phyloP scores from a whole-genome alignment of 2,888 invertebrate genomes.

The Alcis repandata region DNA sequence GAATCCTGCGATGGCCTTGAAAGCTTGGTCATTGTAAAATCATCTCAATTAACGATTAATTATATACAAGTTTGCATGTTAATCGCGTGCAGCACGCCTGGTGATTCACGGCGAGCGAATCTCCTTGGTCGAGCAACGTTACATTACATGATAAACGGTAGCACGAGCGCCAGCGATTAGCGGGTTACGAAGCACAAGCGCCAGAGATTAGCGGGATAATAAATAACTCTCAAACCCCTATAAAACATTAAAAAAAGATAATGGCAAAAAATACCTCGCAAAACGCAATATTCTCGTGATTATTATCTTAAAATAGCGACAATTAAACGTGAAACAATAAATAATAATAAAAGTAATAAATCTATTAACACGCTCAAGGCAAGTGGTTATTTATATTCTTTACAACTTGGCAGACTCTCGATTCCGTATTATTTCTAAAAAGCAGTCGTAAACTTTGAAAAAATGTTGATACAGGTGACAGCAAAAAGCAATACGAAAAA shows the following conservation, averaged over 20 bases:
- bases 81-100: constrained; percentile 55
- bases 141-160: constrained; percentile 34
- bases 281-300: not conserved
- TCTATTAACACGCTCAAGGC: constrained; percentile 17
- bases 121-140: constrained; percentile 49
- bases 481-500: too few species aligned
- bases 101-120: constrained; percentile 50
- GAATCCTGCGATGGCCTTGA: constrained; percentile 44
- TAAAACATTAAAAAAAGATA: constrained; percentile 1
- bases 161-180: constrained; percentile 6
- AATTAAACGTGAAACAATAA: constrained; percentile 5
- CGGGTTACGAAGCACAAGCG: too few species aligned
- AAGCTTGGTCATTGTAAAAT: constrained; percentile 54
- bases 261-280: not conserved
- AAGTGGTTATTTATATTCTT: constrained; percentile 1
- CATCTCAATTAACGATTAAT: constrained; percentile 60
- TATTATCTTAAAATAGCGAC: not conserved
- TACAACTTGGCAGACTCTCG: constrained; percentile 11
- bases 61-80: constrained; percentile 55
- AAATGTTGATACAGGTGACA: constrained; percentile 11
- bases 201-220: too few species aligned
- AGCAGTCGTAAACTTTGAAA: constrained; percentile 14
- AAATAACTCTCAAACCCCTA: not conserved
- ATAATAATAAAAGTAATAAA: constrained; percentile 6
- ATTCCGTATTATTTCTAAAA: constrained; percentile 16